phyloP scores from a whole-genome alignment of 2,888 invertebrate species.

The Zhengitettix transpicula region DNA sequence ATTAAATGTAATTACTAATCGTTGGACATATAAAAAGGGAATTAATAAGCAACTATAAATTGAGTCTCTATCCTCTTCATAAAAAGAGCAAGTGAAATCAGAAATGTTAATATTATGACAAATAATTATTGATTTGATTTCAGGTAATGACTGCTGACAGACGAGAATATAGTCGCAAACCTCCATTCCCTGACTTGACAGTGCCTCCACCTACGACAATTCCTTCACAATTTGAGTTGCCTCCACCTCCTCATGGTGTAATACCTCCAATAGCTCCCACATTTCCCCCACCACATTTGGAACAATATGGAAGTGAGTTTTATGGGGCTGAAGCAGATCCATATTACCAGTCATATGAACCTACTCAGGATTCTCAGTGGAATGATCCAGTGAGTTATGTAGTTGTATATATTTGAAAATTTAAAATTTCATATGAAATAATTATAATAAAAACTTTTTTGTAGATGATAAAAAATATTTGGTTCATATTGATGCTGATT shows the following conservation, averaged over 20 bases:
- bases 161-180: constrained; percentile 63
- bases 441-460: background rate
- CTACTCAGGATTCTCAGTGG: constrained; percentile 59
- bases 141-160: constrained; percentile 83
- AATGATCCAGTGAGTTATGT: constrained; percentile 26
- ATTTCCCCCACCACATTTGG: constrained; percentile 4
- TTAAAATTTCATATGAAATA: background rate
- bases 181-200: constrained; percentile 43
- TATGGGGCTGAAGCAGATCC: constrained; percentile 21
- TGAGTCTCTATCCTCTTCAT: background rate
- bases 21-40: background rate
- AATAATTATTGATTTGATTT: constrained; percentile 1
- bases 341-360: constrained; percentile 44
- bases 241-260: constrained; percentile 18
- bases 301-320: constrained; percentile 15
- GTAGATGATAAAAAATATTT: too few relatives aligned
- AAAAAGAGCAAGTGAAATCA: background rate
- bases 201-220: constrained; percentile 37
- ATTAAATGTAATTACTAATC: too few relatives aligned
- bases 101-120: background rate
- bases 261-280: constrained; percentile 17
- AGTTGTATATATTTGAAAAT: background rate
- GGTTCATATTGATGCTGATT: too few relatives aligned
- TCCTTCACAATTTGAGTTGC: constrained; percentile 19
- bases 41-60: background rate